These are phyloP conservation scores for Pantala flavescens DNA, from an alignment of 1,140 invertebrate species.

Conservation along the genomic window DNA sequence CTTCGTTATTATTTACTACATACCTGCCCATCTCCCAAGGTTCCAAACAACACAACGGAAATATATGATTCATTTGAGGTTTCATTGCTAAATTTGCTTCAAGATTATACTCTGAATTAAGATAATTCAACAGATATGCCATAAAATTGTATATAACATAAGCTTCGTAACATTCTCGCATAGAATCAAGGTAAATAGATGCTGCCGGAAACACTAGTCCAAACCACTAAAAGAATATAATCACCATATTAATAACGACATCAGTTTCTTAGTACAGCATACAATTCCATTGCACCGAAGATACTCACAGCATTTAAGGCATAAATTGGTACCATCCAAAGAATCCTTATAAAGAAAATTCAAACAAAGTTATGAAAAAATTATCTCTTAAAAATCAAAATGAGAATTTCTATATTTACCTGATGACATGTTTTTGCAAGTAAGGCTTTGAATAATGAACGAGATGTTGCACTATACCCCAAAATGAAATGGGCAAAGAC, in stretches of 20 bases:
- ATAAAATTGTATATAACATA: conserved; percentile 98
- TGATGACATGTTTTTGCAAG: conserved; percentile 88
- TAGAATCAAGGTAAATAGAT: conserved; percentile 84
- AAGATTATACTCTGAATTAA: conserved; percentile 69
- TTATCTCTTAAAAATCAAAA: no score
- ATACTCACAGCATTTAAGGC: conserved; percentile 80
- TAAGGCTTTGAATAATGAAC: conserved; percentile 87
- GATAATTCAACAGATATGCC: conserved; percentile 84
- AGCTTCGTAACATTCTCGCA: conserved; percentile 90
- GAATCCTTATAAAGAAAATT: conserved; percentile 52
- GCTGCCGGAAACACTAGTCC: conserved; percentile 68
- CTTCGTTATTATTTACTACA: conserved; percentile 23
- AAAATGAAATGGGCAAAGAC: conserved; percentile 83
- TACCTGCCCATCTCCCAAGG: conserved; percentile 80
- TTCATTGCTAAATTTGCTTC: conserved; percentile 73
- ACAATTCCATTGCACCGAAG: conserved; percentile 16
- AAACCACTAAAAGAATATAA: conserved; percentile 55
- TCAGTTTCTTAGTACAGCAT: conserved; percentile 16
- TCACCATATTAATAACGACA: conserved; percentile 18
- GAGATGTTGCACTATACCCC: conserved; percentile 89
- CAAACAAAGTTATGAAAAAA: no score
- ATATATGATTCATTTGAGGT: conserved; percentile 72
- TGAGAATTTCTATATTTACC: conserved; percentile 38
- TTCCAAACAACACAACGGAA: conserved; percentile 71
- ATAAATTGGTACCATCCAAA: conserved; percentile 98